Evolutionary conservation across 2,113 vertebrate species (phyloP), one percentile per base, ranked within the genome.

Genomic region (Polyodon spathula): DNA sequence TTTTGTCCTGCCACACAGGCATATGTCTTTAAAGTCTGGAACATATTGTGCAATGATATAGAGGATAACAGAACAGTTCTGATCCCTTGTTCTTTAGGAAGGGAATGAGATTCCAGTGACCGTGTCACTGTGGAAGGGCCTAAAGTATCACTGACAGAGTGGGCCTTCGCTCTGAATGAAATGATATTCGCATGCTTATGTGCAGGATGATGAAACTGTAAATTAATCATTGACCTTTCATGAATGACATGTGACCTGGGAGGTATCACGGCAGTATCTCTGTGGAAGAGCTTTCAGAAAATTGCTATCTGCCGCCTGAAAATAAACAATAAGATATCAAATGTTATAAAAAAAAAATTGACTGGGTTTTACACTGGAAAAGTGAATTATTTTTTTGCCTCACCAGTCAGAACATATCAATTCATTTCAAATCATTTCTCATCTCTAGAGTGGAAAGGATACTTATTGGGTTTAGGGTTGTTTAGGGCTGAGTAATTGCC

Each of bases 241-340:
- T 81, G 84, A 88, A 86, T 91, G 89, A 88, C 84, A 86, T 88
- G 87, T 86, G 90, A 92, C 90, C 89, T 81, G 79, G 75, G 78
- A 82, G 85, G 73, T 83, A 86, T 86, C 84, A 73, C 82, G 74
- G 82, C 81, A 78, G 83, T 84, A 83, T 74, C 85, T 86, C 79
- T 76, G 72, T 71, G 82, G 78, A 74, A 80, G 81, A 70, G 56
- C 66, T 73, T 76, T 84, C 84, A 75, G 88, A 90, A 88, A 90
- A 90, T 90, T 91, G 89, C 87, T 85, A 86, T 82, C 85, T 73
- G 83, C 77, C 66, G 81, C 80, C 88, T n/a, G 81, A 90, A 92
- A 90, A 89, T 88, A 92, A 90, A 94, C 92, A 93, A 93, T 88
- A 88, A 87, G 80, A 83, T 88, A 85, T 82, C 85, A 84, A 78